Evolutionary conservation across 2,888 invertebrate species (phyloP).

Genomic region (Xylota segnis): DNA sequence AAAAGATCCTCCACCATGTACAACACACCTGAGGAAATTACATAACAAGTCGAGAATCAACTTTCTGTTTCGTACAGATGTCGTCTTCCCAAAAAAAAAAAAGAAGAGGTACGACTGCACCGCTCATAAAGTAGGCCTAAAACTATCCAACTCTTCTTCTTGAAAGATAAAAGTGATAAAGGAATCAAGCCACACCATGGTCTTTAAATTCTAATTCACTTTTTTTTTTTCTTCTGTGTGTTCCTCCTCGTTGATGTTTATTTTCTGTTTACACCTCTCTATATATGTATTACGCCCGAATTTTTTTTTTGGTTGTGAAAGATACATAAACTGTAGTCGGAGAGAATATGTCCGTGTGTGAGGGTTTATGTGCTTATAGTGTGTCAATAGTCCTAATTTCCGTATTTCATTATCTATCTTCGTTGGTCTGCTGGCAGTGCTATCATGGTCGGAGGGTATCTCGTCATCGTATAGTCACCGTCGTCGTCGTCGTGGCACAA

Average conservation of each 20-base stretch:
- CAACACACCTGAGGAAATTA: constrained; percentile 25
- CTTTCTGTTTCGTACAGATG: constrained; percentile 69
- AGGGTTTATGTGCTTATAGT: constrained; percentile 21
- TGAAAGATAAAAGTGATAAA: constrained; percentile 18
- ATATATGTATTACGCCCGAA: neutral
- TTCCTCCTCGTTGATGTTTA: neutral
- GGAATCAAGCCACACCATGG: constrained; percentile 29
- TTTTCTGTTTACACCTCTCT: constrained; percentile 24
- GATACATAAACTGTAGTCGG: constrained; percentile 1
- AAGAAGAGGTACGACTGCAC: constrained; percentile 29
- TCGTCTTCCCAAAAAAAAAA: constrained; percentile 29
- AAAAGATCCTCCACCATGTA: neutral
- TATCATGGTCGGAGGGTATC: neutral
- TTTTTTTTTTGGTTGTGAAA: constrained; percentile 7
- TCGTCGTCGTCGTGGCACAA: constrained; percentile 65
- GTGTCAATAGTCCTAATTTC: constrained; percentile 75
- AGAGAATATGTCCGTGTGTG: neutral
- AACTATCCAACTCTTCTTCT: constrained; percentile 26
- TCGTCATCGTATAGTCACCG: neutral
- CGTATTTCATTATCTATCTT: constrained; percentile 51
- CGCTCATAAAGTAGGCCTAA: constrained; percentile 59
- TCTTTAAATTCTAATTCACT: constrained; percentile 67
- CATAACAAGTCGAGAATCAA: constrained; percentile 66
- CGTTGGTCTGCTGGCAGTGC: neutral
- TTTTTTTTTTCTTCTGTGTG: constrained; percentile 51